Percentiles rank a stretch among this genome's conserved stretches.
Evolutionary conservation across 92 coral and sea anemone genomes (phyloP).

Genomic region (Umimayanthus kanabou): DNA sequence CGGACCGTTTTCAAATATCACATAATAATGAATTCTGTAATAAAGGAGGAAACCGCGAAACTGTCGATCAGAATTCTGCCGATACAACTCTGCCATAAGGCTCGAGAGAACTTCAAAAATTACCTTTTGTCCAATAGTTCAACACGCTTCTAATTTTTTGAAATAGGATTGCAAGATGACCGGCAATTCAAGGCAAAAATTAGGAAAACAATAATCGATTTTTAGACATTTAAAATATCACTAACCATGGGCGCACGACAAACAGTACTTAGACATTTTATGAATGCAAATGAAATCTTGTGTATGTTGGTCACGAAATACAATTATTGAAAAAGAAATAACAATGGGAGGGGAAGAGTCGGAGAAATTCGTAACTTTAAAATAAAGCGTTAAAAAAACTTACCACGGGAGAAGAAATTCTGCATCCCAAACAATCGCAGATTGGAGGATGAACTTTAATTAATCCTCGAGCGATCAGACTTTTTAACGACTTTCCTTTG

Average conservation of each 20-base stretch:
- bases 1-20: constrained; percentile 43
- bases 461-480: constrained; percentile 93
- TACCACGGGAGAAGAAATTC: constrained; percentile 99
- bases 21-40: constrained; percentile 41
- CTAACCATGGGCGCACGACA: constrained; percentile 5
- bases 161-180: neutral
- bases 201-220: neutral
- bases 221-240: constrained; percentile 19
- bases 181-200: neutral
- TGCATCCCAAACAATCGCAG: constrained; percentile 97
- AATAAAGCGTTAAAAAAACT: constrained; percentile 33
- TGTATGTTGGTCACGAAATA: constrained; percentile 39
- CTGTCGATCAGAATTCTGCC: constrained; percentile 31
- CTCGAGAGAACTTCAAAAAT: neutral
- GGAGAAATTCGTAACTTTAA: neutral
- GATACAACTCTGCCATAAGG: neutral
- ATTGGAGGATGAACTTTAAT: constrained; percentile 98
- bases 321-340: neutral
- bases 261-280: neutral
- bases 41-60: constrained; percentile 28
- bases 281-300: constrained; percentile 28
- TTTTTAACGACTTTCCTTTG: constrained; percentile 96
- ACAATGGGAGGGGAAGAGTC: constrained; percentile 5
- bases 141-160: neutral
- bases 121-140: neutral